Percentiles rank a stretch among this genome's conserved stretches.
Evolutionary conservation across 92 coral and sea anemone genomes (phyloP).

Genomic region (Palythoa grandis): DNA sequence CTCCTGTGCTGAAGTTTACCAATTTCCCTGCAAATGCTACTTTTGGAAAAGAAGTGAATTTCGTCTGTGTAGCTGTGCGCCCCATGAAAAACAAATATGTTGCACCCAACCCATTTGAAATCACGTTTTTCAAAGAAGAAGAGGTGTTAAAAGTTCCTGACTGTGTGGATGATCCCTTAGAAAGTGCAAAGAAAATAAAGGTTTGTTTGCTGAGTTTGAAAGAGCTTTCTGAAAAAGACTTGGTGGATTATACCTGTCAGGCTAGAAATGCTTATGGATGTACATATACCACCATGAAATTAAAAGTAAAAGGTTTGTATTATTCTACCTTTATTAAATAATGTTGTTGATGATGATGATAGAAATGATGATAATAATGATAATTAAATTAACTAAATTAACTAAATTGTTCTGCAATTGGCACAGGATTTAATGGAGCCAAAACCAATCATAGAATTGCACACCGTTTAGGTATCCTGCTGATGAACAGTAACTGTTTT

Average conservation of each 20-base stretch:
- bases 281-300: background rate
- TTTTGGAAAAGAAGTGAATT: conserved; percentile 8
- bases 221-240: conserved; percentile 24
- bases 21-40: background rate
- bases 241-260: conserved; percentile 16
- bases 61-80: conserved; percentile 39
- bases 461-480: no score
- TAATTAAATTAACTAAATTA: no score
- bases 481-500: no score
- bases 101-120: conserved; percentile 27
- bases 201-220: conserved; percentile 17
- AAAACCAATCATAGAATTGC: no score
- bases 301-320: conserved; percentile 16
- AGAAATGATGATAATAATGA: background rate
- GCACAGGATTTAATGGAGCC: no score
- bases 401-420: no score
- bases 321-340: background rate
- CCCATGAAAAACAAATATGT: background rate
- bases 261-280: conserved; percentile 17
- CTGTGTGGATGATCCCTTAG: conserved; percentile 3
- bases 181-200: conserved; percentile 9
- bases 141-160: background rate
- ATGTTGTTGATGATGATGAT: background rate
- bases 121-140: conserved; percentile 7
- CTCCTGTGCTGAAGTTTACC: conserved; percentile 22